These are phyloP conservation scores for Alouatta caraya DNA, from an alignment of 2,797 vertebrate species.

Conservation along the genomic window DNA sequence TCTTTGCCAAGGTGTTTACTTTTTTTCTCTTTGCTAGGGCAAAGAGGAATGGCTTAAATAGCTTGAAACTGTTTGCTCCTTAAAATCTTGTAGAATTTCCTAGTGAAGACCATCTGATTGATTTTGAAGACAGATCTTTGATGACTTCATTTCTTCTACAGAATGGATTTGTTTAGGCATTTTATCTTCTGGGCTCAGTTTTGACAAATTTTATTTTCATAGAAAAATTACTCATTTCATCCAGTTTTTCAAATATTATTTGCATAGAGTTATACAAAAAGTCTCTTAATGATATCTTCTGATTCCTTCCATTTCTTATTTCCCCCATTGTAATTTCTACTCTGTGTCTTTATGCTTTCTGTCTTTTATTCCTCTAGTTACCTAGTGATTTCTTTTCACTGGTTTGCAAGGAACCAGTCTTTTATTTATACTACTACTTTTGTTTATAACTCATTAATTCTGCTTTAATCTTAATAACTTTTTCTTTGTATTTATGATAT, in stretches of 20 bases:
- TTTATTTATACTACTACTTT: neutral
- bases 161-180: neutral
- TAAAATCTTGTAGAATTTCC: neutral
- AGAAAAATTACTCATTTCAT: neutral
- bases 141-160: neutral
- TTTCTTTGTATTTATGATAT: neutral
- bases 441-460: neutral
- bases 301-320: neutral
- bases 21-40: neutral
- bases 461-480: neutral
- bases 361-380: neutral
- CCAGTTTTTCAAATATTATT: neutral
- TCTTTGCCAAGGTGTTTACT: neutral
- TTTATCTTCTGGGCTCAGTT: neutral
- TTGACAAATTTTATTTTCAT: conserved; percentile 22
- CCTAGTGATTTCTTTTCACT: neutral
- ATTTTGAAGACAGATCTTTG: neutral
- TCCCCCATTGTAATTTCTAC: neutral
- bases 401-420: neutral
- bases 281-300: neutral
- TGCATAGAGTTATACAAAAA: neutral
- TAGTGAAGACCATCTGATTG: neutral
- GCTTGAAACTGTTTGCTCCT: conserved; percentile 17
- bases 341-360: neutral
- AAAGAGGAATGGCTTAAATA: neutral